These are phyloP conservation scores for Triplophysa tibetana DNA, from an alignment of 2,113 vertebrate genomes.

Conservation along the genomic window DNA sequence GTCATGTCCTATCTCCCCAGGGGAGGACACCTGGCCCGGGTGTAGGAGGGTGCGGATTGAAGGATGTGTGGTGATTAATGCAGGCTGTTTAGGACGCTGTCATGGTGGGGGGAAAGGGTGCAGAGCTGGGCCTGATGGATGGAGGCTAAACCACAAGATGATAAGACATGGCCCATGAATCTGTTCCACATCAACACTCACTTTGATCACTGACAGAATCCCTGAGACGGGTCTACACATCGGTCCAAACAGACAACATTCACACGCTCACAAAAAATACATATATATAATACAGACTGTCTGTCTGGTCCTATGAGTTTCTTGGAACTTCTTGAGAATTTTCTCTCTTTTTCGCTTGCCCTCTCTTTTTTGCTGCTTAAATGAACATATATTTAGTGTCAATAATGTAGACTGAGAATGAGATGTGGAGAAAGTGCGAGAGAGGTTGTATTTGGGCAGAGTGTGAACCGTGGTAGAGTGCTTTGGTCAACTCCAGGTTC, in stretches of 20 bases:
- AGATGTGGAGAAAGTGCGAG: constrained; percentile 37
- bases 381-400: neutral
- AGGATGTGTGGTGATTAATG: constrained; percentile 87
- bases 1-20: constrained; percentile 76
- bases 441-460: constrained; percentile 58
- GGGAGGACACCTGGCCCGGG: constrained; percentile 90
- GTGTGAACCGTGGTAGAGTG: constrained; percentile 70
- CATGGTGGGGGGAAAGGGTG: constrained; percentile 81
- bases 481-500: constrained; percentile 75
- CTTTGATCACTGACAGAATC: constrained; percentile 94
- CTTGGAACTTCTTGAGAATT: neutral
- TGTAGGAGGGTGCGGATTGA: constrained; percentile 60
- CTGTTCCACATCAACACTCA: constrained; percentile 93
- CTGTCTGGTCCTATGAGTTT: neutral
- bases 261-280: constrained; percentile 24
- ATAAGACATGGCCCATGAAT: constrained; percentile 95
- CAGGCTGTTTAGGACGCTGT: constrained; percentile 88
- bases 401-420: constrained; percentile 30
- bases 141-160: constrained; percentile 81
- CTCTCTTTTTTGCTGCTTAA: neutral
- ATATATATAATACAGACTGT: neutral
- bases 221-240: constrained; percentile 88
- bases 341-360: neutral
- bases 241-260: constrained; percentile 88
- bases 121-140: constrained; percentile 87